Conservation (phyloP, 1,140 invertebrate species). For the Tetramorium parvispinum region DNA sequence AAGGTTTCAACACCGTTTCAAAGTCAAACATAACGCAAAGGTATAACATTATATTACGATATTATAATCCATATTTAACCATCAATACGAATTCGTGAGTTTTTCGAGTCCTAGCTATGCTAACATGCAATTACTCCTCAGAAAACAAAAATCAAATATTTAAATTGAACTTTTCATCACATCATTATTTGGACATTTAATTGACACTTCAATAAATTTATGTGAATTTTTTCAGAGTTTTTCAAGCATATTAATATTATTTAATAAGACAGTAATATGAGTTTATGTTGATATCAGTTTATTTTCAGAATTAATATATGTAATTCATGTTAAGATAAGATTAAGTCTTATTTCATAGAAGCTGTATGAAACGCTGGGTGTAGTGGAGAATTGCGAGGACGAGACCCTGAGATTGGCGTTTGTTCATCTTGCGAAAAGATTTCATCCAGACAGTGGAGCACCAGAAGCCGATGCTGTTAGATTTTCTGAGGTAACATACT, state of each 20-base stretch:
- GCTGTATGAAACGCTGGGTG: conserved; percentile 89
- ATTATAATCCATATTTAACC: neutral
- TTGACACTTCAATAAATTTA: too few relatives aligned
- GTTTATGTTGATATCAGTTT: too few relatives aligned
- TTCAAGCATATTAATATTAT: too few relatives aligned
- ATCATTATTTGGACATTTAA: too few relatives aligned
- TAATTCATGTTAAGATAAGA: neutral
- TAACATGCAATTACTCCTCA: too few relatives aligned
- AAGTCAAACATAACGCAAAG: conserved; percentile 17
- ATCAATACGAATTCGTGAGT: too few relatives aligned
- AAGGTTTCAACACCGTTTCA: conserved; percentile 42
- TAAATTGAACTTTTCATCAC: too few relatives aligned
- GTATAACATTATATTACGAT: conserved; percentile 23
- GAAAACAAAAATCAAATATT: too few relatives aligned
- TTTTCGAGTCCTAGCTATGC: too few relatives aligned
- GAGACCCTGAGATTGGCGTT: conserved; percentile 91
- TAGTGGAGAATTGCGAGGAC: conserved; percentile 89
- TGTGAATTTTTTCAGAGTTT: too few relatives aligned
- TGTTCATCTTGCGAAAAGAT: conserved; percentile 91
- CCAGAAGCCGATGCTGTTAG: conserved; percentile 89
- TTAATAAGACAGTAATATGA: too few relatives aligned
- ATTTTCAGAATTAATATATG: too few relatives aligned
- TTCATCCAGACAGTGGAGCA: conserved; percentile 92
- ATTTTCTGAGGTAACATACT: conserved; percentile 88
- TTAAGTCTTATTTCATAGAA: conserved; percentile 84